Evolutionary conservation across 1,140 invertebrate genomes (phyloP).

Genomic region (Musca vetustissima): DNA sequence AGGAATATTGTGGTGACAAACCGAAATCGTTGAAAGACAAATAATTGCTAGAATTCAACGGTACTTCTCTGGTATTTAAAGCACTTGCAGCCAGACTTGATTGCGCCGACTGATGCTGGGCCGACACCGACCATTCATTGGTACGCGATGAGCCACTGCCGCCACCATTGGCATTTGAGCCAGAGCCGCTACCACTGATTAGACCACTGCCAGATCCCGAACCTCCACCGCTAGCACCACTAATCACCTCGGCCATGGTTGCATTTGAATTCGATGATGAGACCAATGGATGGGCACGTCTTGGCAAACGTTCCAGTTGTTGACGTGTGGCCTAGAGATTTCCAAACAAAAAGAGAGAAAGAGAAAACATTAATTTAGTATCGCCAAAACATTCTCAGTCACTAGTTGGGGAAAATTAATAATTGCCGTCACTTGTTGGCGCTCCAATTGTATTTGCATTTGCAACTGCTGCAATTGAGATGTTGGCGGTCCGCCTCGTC

Average conservation of each 20-base stretch:
- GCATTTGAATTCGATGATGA: slow-evolving; percentile 56
- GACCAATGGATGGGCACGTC: slow-evolving; percentile 62
- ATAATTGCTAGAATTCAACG: slow-evolving; percentile 23
- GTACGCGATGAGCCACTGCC: slow-evolving; percentile 45
- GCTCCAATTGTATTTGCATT: slow-evolving; percentile 86
- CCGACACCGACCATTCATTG: slow-evolving; percentile 50
- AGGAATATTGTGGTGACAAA: slow-evolving; percentile 24
- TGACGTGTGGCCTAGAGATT: slow-evolving; percentile 73
- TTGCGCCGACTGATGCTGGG: slow-evolving; percentile 53
- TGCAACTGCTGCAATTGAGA: slow-evolving; percentile 84
- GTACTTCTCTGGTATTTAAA: slow-evolving; percentile 53
- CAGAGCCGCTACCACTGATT: slow-evolving; percentile 35
- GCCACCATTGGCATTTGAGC: slow-evolving; percentile 34
- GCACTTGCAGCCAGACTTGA: slow-evolving; percentile 47
- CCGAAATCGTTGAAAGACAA: slow-evolving; percentile 26
- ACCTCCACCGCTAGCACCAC: slow-evolving; percentile 33
- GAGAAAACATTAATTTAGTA: slow-evolving; percentile 25
- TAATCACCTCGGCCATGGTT: slow-evolving; percentile 53
- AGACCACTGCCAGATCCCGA: slow-evolving; percentile 26
- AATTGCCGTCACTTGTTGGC: slow-evolving; percentile 77
- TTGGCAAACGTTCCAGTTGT: slow-evolving; percentile 82
- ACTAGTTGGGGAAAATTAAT: slow-evolving; percentile 1
- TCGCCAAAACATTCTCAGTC: slow-evolving; percentile 9
- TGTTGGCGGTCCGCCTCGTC: slow-evolving; percentile 71
- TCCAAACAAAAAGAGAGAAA: slow-evolving; percentile 28